Percentiles rank a stretch among this genome's conserved stretches.
Conservation (phyloP, 2,113 vertebrate species). For the Dermatemys mawii region DNA sequence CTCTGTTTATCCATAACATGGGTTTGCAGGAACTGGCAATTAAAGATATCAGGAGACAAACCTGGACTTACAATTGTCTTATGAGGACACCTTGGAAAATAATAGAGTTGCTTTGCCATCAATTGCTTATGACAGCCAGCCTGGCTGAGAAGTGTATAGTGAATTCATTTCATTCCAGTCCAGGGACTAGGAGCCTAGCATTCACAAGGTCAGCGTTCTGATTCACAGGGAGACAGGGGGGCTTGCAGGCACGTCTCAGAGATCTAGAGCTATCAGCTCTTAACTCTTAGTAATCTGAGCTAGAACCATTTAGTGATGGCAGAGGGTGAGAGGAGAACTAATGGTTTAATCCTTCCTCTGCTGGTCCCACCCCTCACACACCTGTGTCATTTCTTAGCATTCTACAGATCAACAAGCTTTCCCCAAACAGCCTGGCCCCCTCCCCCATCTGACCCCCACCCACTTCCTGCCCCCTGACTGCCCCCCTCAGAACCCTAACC, state of each 20-base stretch:
- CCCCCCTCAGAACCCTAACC: no score
- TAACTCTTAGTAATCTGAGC: background rate
- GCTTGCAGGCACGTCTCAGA: background rate
- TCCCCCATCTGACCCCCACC: no score
- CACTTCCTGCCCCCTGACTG: no score
- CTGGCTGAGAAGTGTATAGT: background rate
- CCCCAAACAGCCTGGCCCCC: no score
- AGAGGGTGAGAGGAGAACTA: background rate
- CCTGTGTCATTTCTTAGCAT: background rate
- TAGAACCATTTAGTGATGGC: background rate
- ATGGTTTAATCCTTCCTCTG: background rate
- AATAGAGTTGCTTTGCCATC: constrained; percentile 4
- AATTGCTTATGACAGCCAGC: background rate
- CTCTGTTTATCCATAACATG: constrained; percentile 18
- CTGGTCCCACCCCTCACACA: background rate
- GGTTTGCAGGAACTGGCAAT: constrained; percentile 27
- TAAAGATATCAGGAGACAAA: constrained; percentile 45
- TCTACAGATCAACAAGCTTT: background rate
- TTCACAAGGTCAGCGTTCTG: background rate
- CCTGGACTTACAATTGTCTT: background rate
- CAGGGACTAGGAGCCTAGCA: background rate
- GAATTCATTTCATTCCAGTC: background rate
- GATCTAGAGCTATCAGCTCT: background rate
- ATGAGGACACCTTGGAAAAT: background rate
- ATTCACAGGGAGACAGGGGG: background rate